Conservation (phyloP, 2,888 invertebrate species). For the Phorcus lineatus region DNA sequence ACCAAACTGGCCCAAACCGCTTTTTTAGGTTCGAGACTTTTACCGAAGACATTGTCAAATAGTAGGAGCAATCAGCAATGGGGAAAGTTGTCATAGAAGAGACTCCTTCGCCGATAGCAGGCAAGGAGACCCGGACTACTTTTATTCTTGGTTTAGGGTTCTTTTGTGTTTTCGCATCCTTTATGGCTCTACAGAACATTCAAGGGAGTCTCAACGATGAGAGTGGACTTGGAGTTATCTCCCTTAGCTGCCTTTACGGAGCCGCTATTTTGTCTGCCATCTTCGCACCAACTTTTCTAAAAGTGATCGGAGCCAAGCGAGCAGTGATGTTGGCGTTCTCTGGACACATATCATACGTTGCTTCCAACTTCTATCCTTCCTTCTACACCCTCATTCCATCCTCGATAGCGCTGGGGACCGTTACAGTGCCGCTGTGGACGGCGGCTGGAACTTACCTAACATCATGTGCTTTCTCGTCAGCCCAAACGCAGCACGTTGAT, state of each 20-base stretch:
- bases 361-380: conserved; percentile 65
- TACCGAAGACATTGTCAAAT: no score
- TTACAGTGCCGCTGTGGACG: conserved; percentile 69
- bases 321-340: conserved; percentile 57
- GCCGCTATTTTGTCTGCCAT: conserved; percentile 24
- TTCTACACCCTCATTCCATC: conserved; percentile 63
- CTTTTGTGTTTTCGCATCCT: background rate
- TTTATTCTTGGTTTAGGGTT: background rate
- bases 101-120: background rate
- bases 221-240: conserved; percentile 57
- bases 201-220: conserved; percentile 63
- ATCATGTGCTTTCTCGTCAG: background rate
- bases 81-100: background rate
- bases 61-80: background rate
- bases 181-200: conserved; percentile 62
- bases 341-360: conserved; percentile 60
- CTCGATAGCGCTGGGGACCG: conserved; percentile 62
- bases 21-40: no score
- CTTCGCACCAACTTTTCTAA: background rate
- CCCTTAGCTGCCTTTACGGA: conserved; percentile 62
- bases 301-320: background rate
- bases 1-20: no score
- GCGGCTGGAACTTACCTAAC: conserved; percentile 66
- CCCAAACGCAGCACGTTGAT: background rate
- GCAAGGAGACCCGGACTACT: background rate